phyloP scores from a whole-genome alignment of 2,113 vertebrate genomes.

The Calonectris borealis region DNA sequence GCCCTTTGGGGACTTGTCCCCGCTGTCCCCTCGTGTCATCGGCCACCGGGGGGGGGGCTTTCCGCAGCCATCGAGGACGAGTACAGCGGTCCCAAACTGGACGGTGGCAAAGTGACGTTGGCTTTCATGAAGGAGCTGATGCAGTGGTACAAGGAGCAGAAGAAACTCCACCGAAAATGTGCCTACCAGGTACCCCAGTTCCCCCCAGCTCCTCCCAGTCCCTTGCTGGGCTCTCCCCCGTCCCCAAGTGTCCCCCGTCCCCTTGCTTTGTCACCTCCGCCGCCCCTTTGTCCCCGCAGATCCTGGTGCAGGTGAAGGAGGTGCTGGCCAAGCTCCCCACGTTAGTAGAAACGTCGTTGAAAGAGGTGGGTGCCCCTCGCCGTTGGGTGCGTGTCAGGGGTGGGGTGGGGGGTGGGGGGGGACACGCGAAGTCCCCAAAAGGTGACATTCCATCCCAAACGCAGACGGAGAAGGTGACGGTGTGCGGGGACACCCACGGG shows the following conservation, averaged over 20 bases:
- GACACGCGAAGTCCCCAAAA: neutral
- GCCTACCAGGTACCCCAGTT: slow-evolving; percentile 85
- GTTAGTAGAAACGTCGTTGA: slow-evolving; percentile 86
- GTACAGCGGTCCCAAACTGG: slow-evolving; percentile 89
- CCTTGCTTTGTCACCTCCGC: neutral
- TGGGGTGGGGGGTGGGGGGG: too few species aligned
- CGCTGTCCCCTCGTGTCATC: accelerated
- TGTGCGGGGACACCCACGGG: slow-evolving; percentile 95
- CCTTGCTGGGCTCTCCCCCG: too few species aligned
- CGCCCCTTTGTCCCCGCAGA: slow-evolving; percentile 63
- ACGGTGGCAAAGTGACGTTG: slow-evolving; percentile 86
- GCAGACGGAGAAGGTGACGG: slow-evolving; percentile 91
- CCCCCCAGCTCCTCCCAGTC: accelerated
- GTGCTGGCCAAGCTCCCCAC: slow-evolving; percentile 89
- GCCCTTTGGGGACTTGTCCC: too few species aligned
- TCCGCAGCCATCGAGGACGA: slow-evolving; percentile 90
- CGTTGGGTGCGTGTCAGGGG: too few species aligned
- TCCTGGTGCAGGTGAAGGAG: slow-evolving; percentile 93
- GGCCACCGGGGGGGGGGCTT: accelerated
- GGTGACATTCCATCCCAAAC: neutral
- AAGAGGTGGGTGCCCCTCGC: slow-evolving; percentile 78
- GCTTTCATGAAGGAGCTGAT: slow-evolving; percentile 93
- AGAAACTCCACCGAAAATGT: slow-evolving; percentile 93
- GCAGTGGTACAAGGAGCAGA: slow-evolving; percentile 94
- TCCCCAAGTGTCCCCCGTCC: accelerated